Base-by-base conservation (phyloP, 1,140 invertebrate species). In the Zelostemma sp. region DNA sequence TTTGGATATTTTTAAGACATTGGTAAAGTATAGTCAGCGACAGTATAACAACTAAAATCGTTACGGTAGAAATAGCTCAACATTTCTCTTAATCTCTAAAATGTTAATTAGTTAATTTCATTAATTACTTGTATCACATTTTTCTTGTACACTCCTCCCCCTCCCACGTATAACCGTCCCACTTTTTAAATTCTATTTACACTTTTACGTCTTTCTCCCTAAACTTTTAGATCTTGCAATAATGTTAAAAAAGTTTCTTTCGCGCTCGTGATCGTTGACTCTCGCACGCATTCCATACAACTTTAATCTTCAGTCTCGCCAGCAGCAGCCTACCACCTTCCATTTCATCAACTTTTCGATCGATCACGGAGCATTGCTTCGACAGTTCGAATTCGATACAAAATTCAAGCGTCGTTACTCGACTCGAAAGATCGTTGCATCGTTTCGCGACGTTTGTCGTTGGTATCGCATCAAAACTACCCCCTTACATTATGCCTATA, bases 51-150 rank as follows among this genome's bases (percentile, higher is more conserved):
- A 68, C 62, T 66, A 62, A 63, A 46, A 59, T 71, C 57, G 50
- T 25, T 79, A 80, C 68, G 65, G 67, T 75, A 75, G 77, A 84
- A 82, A 83, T 75, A 78, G 68, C 74, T 83, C 74, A 80, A 76
- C 69, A 76, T 74, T 64, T 70, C 65, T 28, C 77, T 80, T 80
- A 82, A 71, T 65, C 56, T 53, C 76, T 84, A 81, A 63, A 72
- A 77, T 81, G 75, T 82, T 83, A 76, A 75, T 82, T 83, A 76
- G 2, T 35, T n/a, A 77, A 79, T 80, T 83, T 79, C 75, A 78
- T 82, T 80, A 79, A 79, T 83, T 80, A 78, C 62, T 81, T 83
- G 82, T 85, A 85, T 85, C 83, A 85, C 84, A 85, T 85, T 84
- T 74, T 83, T 81, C 73, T 73, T 80, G 76, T 81, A 79, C 76